Conservation (phyloP, 2,888 invertebrate species). For the Eupithecia subfuscata region DNA sequence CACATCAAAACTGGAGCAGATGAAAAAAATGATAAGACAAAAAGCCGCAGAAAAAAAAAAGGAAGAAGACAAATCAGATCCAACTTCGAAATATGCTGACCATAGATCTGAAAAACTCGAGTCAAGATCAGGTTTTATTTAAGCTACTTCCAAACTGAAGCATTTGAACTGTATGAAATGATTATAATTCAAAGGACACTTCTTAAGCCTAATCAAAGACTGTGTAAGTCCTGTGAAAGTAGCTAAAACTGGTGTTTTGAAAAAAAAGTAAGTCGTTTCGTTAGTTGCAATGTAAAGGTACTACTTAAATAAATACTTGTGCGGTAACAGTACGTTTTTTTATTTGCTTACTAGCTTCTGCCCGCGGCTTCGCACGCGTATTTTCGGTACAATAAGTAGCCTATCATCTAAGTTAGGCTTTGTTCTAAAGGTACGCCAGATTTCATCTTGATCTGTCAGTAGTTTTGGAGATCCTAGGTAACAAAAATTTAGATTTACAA, state of each 20-base stretch:
- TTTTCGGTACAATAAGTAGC: too few relatives aligned
- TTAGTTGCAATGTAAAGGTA: neutral
- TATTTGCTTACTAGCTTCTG: neutral
- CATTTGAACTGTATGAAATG: neutral
- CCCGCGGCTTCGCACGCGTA: too few relatives aligned
- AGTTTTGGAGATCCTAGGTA: too few relatives aligned
- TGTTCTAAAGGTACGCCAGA: too few relatives aligned
- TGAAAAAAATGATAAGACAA: neutral
- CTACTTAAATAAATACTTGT: neutral
- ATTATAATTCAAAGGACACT: neutral
- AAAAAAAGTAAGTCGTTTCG: neutral
- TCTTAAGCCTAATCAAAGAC: neutral
- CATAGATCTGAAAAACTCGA: neutral
- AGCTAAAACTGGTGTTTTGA: neutral
- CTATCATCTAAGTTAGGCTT: too few relatives aligned
- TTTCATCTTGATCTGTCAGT: too few relatives aligned
- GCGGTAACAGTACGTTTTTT: neutral
- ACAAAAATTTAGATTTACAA: too few relatives aligned
- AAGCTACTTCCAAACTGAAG: neutral
- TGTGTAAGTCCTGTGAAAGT: neutral
- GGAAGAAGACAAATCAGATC: neutral
- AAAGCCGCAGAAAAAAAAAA: constrained; percentile 17
- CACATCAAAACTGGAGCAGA: constrained; percentile 4
- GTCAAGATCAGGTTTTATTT: neutral
- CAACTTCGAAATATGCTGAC: neutral